Base-by-base conservation (phyloP, 2,797 vertebrate species). In the Holocentrus rufus region DNA sequence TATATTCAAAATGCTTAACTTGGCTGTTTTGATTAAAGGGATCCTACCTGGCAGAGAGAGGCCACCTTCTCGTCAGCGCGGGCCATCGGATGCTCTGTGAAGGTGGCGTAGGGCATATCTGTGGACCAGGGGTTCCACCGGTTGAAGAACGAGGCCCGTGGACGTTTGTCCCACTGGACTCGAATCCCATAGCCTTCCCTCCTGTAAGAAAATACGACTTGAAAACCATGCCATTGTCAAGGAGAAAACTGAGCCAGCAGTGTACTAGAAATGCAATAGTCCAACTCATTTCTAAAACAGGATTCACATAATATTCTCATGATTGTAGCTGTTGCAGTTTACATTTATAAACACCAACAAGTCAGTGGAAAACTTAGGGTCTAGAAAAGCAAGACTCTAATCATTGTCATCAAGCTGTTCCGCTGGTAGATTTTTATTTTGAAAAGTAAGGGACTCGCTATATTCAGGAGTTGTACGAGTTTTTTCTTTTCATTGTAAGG, bases 81-180 rank as follows among this genome's bases (percentile, higher is more conserved):
- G 0, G 97, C 95, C 97, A 98, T 99, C 0, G 96, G 95, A 52
- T 99, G 98, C 71, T 98, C 94, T 0, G 93, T 96, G 89, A 99
- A 98, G 53, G 97, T 99, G 83, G 93, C 60, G 0, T 97, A 99
- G 1, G 98, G 98, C 91, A 98, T 91, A 7, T 94, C 97, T 42
- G 94, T 96, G 80, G 97, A 96, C 97, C 97, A 99, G 0, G 98
- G 98, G 86, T 99, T 99, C 97, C 98, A 99, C 30, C 96, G 94
- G 85, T 95, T 96, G 0, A 98, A 39, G 90, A 99, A 98, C 1
- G 97, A 97, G 11, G 96, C 93, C 0, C 94, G 94, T 6, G 94
- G 95, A 18, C 94, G 94, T 89, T 95, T 98, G 92, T 98, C 97
- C 98, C 98, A 99, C 81, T 98, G 97, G 9, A 99, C 90, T 0